Evolutionary conservation across 2,888 invertebrate genomes (phyloP).

Genomic region (Cerceris rybyensis): DNA sequence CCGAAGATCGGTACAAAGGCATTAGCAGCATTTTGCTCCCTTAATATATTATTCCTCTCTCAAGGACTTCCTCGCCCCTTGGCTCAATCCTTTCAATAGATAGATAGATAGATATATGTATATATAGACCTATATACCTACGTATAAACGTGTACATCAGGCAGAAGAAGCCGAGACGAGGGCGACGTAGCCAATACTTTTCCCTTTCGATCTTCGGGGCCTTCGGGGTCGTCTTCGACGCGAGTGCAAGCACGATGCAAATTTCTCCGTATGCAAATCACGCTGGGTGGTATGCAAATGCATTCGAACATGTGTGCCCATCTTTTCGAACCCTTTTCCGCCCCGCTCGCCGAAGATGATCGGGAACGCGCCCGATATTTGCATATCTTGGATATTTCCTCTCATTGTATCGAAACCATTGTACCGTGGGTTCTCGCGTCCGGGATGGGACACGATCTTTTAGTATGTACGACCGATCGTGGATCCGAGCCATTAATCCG

Average conservation of each 20-base stretch:
- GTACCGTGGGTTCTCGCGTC: conserved; percentile 70
- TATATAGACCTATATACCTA: background rate
- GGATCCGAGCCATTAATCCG: conserved; percentile 81
- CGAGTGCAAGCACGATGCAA: conserved; percentile 80
- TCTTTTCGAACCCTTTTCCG: conserved; percentile 78
- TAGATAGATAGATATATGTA: conserved; percentile 65
- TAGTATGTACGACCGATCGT: conserved; percentile 67
- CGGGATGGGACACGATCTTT: conserved; percentile 69
- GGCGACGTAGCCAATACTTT: conserved; percentile 52
- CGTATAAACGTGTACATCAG: background rate
- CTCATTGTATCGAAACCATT: conserved; percentile 80
- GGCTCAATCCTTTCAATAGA: conserved; percentile 74
- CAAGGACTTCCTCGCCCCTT: conserved; percentile 68
- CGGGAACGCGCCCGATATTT: conserved; percentile 78
- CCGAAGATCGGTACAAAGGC: conserved; percentile 71
- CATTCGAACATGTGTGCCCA: conserved; percentile 78
- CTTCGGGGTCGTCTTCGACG: conserved; percentile 58
- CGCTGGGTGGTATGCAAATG: conserved; percentile 76
- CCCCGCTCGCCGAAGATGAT: conserved; percentile 78
- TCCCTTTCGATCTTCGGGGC: conserved; percentile 51
- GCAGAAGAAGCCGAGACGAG: conserved; percentile 36
- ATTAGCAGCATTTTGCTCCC: conserved; percentile 80
- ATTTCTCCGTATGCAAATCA: conserved; percentile 80
- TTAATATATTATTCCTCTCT: conserved; percentile 80
- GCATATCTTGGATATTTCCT: conserved; percentile 82